Evolutionary conservation across 2,113 vertebrate genomes (phyloP), one percentile per base, ranked within the genome.

Genomic region (Xiphorhynchus elegans): DNA sequence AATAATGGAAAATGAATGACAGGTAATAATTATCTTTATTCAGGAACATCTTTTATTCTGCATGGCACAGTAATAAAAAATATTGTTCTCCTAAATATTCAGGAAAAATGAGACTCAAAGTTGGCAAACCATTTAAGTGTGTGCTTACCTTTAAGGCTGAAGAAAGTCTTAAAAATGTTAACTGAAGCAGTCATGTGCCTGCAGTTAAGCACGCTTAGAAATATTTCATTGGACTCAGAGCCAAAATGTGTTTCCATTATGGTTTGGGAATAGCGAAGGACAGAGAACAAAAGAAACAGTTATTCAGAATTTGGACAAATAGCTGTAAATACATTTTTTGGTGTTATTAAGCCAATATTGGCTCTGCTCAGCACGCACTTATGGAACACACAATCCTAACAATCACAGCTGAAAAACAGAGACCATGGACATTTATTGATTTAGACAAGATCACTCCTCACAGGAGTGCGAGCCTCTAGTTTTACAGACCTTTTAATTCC

Each of bases 401-500:
- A 93, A 81, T 89, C 76, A 72, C 83, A 92, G 93, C 76, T 93
- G 88, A 95, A 94, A 97, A 92, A 86, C 85, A 87, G 40, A 72
- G 92, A 78, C 60, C 35, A 13, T 46, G 53, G 85, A 97, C 73
- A 0, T 93, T 96, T 97, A 97, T 96, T 96, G 93, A 82, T 96
- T 95, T 90, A 92, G 96, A 97, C 96, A 97, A 96, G 96, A 97
- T 96, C 95, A 94, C 92, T 95, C 86, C 88, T 90, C 94, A 10
- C 88, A 93, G 90, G 93, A 96, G 93, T 88, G 47, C 2, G 2
- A 77, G 85, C 69, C 93, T 90, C 85, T 96, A 93, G 93, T 94
- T 96, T 97, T 96, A 96, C 96, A 97, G 93, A 97, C 86, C 92
- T 96, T 96, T 96, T 96, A 90, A 96, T 92, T 96, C 96, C 95